Base-by-base conservation (phyloP, 2,113 vertebrate genomes). In the Silurus meridionalis region DNA sequence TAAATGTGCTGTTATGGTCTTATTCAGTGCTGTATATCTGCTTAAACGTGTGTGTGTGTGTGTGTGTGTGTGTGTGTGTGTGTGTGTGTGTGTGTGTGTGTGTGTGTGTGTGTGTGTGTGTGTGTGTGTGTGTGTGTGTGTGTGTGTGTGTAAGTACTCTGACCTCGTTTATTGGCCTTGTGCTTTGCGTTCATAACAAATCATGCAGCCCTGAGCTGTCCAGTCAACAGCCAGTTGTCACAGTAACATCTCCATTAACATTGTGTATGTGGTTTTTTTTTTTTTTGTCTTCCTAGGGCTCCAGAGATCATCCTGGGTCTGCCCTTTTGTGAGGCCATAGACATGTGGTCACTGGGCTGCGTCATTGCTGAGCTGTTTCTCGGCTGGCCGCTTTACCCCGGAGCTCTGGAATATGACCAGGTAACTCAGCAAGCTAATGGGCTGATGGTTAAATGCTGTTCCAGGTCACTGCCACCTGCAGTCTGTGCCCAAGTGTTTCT, bases 261-360 rank as follows among this genome's bases (percentile, higher is more conserved):
- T 23, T 64, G 25, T 55, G 37, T 15, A 28, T 74, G 61, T 75
- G n/a, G 48, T 9, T 3, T 80, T 23, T 15, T 55, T 66, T 11
- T 58, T 83, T 74, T 75, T 77, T 91, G 72, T 67, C 90, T 93
- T 95, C 93, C 64, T 93, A 99, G 98, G 95, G 97, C 98, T 93
- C 98, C 98, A 81, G 98, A 99, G 95, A 99, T 99, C 94, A 99
- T 99, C 95, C 95, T 99, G 95, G 98, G 98, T 89, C 95, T 99
- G 95, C 96, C 97, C 48, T 99, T 98, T 96, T 97, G 96, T 93
- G 98, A 99, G 95, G 98, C 98, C 95, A 99, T 99, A 93, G 98
- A 99, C 95, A 98, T 99, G 97, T 99, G 98, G 98, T 99, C 98
- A 4, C 91, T 99, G 93, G 98, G 98, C 91, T 99, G 98, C 89